Evolutionary conservation across 2,113 vertebrate genomes (phyloP).

Genomic region (Okapia johnstoni): DNA sequence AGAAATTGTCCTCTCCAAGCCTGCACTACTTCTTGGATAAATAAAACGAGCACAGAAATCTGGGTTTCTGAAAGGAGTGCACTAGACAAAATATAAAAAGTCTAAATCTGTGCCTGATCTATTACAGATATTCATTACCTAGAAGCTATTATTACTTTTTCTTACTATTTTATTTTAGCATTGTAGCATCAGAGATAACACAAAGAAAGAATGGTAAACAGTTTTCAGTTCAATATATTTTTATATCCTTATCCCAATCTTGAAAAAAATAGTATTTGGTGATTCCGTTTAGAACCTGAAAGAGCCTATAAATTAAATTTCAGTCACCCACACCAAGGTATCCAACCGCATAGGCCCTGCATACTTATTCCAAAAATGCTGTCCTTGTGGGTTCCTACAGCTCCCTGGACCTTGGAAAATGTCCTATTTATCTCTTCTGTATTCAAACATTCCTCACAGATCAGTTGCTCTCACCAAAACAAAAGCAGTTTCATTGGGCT

Average conservation of each 20-base stretch:
- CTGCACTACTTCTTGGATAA: not conserved
- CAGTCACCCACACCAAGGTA: not conserved
- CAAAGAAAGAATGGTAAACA: not conserved
- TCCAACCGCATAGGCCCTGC: not conserved
- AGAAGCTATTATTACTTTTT: not conserved
- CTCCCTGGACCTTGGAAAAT: not conserved
- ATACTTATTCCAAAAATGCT: constrained; percentile 42
- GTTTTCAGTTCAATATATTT: not conserved
- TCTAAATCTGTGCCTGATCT: not conserved
- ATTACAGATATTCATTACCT: not conserved
- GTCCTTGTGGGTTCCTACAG: not conserved
- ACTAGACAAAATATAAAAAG: not conserved
- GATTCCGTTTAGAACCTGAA: not conserved
- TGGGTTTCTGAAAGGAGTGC: not conserved
- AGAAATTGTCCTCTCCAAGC: not conserved
- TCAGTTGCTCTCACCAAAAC: constrained; percentile 54
- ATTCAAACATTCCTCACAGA: constrained; percentile 60
- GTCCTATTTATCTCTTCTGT: not conserved
- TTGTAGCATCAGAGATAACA: not conserved
- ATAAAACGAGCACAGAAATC: not conserved
- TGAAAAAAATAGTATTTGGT: not conserved
- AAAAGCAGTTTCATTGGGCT: constrained; percentile 67
- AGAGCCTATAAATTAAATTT: not conserved
- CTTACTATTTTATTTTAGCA: not conserved
- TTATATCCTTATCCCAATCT: not conserved